Conservation (phyloP, 2,797 vertebrate genomes). For the Lerista edwardsae region DNA sequence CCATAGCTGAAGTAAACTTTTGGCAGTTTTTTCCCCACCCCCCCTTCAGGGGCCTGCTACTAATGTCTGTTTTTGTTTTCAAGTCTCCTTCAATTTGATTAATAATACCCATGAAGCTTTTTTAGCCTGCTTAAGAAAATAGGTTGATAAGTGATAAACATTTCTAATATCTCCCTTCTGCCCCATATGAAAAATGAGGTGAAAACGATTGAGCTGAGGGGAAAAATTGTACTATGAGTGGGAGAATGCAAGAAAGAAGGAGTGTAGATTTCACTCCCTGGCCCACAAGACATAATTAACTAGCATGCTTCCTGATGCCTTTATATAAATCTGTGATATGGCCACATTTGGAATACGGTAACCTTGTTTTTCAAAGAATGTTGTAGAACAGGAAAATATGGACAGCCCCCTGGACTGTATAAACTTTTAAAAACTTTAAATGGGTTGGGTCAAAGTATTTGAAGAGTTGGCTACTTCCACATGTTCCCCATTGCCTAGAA, state of each 20-base stretch:
- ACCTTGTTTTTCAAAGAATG: neutral
- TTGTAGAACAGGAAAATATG: neutral
- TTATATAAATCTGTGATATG: neutral
- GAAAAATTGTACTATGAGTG: neutral
- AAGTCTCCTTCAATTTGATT: constrained; percentile 36
- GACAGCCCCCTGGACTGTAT: neutral
- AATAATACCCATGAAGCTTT: constrained; percentile 23
- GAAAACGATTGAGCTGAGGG: constrained; percentile 7
- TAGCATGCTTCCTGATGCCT: neutral
- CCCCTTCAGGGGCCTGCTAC: neutral
- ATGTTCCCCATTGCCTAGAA: no score
- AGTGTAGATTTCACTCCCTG: neutral
- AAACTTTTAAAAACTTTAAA: neutral
- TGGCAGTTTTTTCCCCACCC: neutral
- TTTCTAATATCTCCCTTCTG: constrained; percentile 15
- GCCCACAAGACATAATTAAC: neutral
- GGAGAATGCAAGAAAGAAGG: neutral
- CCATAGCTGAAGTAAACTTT: neutral
- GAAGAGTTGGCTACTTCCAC: neutral
- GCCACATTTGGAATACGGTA: neutral
- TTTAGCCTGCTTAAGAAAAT: constrained; percentile 8
- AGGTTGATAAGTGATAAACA: constrained; percentile 17
- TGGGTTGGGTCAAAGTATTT: neutral
- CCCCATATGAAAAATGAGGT: constrained; percentile 9
- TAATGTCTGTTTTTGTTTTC: constrained; percentile 36